These are phyloP conservation scores for Sardinella longiceps DNA, from an alignment of 2,797 vertebrate genomes.

Conservation along the genomic window DNA sequence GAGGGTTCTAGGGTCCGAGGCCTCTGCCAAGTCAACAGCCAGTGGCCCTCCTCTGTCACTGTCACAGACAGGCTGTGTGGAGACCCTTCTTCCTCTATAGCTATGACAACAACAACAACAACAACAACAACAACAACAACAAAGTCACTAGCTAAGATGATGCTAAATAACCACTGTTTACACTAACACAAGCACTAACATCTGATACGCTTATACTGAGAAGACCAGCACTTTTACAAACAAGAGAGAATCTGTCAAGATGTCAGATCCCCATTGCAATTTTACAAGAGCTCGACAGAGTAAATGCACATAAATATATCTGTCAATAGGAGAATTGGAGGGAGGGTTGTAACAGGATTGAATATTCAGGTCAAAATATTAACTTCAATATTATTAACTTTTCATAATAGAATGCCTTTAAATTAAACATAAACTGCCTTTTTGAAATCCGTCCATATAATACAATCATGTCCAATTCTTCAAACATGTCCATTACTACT, in stretches of 20 bases:
- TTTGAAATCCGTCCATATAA: background rate
- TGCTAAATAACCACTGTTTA: background rate
- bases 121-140: background rate
- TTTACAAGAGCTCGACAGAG: background rate
- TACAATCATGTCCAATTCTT: too few species aligned
- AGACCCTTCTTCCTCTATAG: constrained; percentile 24
- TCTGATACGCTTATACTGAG: background rate
- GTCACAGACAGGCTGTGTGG: constrained; percentile 21
- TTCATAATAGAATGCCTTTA: background rate
- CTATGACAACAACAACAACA: background rate
- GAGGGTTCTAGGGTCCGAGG: background rate
- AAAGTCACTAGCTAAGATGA: background rate
- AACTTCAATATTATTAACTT: too few species aligned
- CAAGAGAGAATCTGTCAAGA: background rate
- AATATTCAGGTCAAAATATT: too few species aligned
- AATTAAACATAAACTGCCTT: background rate
- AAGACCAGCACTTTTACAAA: too few species aligned
- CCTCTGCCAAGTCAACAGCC: constrained; percentile 21
- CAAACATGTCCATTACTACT: background rate
- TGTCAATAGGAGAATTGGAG: too few species aligned
- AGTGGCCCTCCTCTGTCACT: background rate
- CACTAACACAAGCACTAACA: background rate
- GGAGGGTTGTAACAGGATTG: too few species aligned
- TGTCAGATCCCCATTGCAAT: background rate
- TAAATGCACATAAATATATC: background rate